Percentiles rank a stretch among this genome's conserved stretches.
Evolutionary conservation across 1,140 invertebrate species (phyloP).

Genomic region (Melanaphis sacchari): DNA sequence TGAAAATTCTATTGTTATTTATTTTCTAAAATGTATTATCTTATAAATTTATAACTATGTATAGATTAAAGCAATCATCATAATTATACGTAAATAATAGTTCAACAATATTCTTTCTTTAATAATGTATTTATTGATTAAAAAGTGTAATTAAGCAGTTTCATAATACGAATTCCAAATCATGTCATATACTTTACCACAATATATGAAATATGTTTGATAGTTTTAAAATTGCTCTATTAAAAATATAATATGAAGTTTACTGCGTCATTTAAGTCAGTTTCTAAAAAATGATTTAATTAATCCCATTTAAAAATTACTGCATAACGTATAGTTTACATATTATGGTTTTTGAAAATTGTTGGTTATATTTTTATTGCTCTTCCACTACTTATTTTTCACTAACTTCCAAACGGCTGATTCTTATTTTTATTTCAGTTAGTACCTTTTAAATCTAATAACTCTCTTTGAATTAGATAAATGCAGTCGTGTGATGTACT

Average conservation of each 20-base stretch:
- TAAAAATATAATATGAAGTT: not conserved
- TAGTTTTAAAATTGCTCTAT: not conserved
- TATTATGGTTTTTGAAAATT: not conserved
- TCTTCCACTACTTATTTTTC: not conserved
- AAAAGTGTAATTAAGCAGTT: not conserved
- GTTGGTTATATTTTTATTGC: not conserved
- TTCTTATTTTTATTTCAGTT: not conserved
- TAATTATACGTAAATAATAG: not conserved
- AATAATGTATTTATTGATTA: not conserved
- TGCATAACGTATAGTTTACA: not conserved
- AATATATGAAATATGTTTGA: not conserved
- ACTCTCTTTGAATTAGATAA: not conserved
- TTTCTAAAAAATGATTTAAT: not conserved
- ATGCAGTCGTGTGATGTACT: not conserved
- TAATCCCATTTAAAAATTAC: not conserved
- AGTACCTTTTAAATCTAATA: not conserved
- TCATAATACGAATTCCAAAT: not conserved
- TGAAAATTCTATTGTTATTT: not conserved
- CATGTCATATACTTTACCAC: not conserved
- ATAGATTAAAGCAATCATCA: not conserved
- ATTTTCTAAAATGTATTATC: not conserved
- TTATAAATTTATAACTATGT: not conserved
- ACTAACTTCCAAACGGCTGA: not conserved
- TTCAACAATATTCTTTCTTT: not conserved
- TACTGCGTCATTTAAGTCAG: not conserved